Evolutionary conservation across 2,797 vertebrate species (phyloP).

Genomic region (Petrocephalus schoutedeni): DNA sequence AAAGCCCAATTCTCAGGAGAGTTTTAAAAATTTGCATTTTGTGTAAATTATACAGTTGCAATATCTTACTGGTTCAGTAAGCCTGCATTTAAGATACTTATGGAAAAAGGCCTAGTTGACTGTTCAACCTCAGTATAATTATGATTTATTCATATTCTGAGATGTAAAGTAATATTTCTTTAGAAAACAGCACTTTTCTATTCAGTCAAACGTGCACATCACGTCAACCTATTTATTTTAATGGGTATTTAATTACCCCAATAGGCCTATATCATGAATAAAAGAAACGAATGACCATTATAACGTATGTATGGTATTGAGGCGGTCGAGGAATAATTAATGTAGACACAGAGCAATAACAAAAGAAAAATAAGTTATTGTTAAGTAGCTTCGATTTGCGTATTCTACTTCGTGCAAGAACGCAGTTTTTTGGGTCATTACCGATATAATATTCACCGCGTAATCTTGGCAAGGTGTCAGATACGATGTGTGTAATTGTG

Average conservation of each 20-base stretch:
- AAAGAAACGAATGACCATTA: neutral
- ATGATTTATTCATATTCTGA: neutral
- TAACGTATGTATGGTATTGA: neutral
- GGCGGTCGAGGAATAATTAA: neutral
- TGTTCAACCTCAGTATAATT: neutral
- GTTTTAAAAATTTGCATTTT: neutral
- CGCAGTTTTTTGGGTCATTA: neutral
- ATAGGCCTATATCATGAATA: neutral
- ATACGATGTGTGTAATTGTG: slow-evolving; percentile 7
- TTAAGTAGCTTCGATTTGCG: neutral
- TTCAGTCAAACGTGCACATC: neutral
- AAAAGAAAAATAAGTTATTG: neutral
- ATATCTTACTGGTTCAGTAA: neutral
- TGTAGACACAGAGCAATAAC: neutral
- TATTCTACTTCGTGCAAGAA: neutral
- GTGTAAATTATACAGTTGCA: neutral
- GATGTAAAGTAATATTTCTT: neutral
- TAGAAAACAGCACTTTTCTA: neutral
- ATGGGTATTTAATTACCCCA: neutral
- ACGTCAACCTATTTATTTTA: neutral
- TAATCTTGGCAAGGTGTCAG: slow-evolving; percentile 7
- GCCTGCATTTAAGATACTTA: neutral
- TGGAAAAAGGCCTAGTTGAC: neutral
- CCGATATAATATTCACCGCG: neutral
- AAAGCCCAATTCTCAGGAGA: neutral